phyloP scores from a whole-genome alignment of 2,888 invertebrate genomes.

The Patella ulyssiponensis region DNA sequence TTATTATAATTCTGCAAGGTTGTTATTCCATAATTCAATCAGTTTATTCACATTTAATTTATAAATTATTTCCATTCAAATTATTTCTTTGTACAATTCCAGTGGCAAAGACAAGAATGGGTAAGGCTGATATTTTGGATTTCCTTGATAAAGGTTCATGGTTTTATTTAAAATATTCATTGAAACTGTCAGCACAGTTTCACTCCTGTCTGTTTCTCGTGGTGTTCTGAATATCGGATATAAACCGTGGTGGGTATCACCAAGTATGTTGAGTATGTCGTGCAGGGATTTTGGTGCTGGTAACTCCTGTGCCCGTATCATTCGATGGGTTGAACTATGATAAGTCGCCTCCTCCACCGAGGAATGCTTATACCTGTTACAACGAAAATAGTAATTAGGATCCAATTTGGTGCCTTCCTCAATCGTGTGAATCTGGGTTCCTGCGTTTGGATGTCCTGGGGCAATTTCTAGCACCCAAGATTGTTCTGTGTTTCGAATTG shows the following conservation, averaged over 20 bases:
- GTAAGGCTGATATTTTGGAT: conserved; percentile 4
- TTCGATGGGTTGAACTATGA: conserved; percentile 5
- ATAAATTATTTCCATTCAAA: no score
- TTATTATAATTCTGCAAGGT: no score
- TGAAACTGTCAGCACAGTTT: conserved; percentile 10
- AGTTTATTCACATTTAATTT: no score
- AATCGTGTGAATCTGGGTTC: conserved; percentile 11
- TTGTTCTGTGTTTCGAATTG: background rate
- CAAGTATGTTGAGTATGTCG: conserved; percentile 13
- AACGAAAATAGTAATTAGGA: conserved; percentile 15
- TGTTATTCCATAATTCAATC: no score
- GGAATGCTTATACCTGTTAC: conserved; percentile 13
- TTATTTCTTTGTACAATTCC: no score
- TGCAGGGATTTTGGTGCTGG: background rate
- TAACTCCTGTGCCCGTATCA: background rate
- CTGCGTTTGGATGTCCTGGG: background rate
- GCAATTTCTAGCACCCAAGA: conserved; percentile 15
- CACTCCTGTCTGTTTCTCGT: conserved; percentile 10
- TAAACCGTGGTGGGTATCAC: conserved; percentile 10
- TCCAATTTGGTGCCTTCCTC: background rate
- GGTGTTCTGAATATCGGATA: conserved; percentile 19
- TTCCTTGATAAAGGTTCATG: conserved; percentile 12
- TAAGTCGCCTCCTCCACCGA: background rate
- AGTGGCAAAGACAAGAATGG: conserved; percentile 2
- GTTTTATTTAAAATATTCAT: conserved; percentile 16